phyloP scores from a whole-genome alignment of 2,113 vertebrate genomes.

The Macquaria ambigua region DNA sequence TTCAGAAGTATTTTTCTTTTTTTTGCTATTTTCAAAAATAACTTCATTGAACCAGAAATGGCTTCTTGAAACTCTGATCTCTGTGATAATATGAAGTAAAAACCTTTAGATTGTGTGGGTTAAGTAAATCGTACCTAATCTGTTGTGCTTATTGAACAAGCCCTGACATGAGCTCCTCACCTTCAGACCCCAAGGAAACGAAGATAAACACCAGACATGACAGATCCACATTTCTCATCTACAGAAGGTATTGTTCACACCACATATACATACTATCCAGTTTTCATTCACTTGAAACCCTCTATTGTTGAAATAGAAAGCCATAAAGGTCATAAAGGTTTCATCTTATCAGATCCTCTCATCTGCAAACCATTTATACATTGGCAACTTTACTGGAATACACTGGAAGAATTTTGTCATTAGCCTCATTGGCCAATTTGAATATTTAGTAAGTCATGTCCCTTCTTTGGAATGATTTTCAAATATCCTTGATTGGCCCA shows the following conservation, averaged over 20 bases:
- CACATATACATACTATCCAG: background rate
- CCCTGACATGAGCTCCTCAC: conserved; percentile 18
- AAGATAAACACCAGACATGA: conserved; percentile 26
- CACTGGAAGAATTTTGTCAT: background rate
- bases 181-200: conserved; percentile 10
- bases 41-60: background rate
- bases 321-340: too few species aligned
- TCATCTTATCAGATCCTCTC: background rate
- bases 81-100: background rate
- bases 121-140: background rate
- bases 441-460: background rate
- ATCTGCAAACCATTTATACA: background rate
- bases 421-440: background rate
- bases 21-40: background rate
- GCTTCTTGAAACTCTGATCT: background rate
- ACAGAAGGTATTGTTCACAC: background rate
- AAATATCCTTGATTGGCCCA: background rate
- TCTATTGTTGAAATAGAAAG: background rate
- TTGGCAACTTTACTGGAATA: background rate
- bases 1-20: background rate
- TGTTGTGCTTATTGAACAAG: conserved; percentile 41
- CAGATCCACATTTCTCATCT: background rate
- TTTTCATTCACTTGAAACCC: background rate
- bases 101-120: background rate
- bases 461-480: background rate